Conservation (phyloP, 2,113 vertebrate genomes). For the Paramormyrops kingsleyae region DNA sequence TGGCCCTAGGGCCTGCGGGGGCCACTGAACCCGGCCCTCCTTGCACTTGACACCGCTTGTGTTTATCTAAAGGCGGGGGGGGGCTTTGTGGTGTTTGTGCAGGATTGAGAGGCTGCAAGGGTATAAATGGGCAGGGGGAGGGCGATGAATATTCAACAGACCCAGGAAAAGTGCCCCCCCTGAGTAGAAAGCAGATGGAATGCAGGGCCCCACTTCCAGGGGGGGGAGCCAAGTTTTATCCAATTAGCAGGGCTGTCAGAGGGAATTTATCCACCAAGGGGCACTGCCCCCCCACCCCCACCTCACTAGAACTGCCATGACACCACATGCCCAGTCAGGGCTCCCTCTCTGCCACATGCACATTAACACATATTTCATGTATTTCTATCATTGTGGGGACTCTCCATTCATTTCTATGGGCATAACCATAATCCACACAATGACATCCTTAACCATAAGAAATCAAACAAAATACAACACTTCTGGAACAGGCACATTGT, state of each 20-base stretch:
- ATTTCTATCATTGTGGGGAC: neutral
- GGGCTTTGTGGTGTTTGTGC: conserved; percentile 72
- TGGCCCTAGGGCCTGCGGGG: conserved; percentile 73
- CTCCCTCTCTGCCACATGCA: conserved; percentile 49
- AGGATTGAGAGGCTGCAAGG: conserved; percentile 16
- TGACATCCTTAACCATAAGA: neutral
- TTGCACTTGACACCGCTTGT: conserved; percentile 99
- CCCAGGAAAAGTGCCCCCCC: conserved; percentile 55
- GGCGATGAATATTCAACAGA: conserved; percentile 91
- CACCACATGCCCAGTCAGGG: neutral
- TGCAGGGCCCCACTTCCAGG: conserved; percentile 72
- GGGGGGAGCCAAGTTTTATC: conserved; percentile 75
- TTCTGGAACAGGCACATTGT: neutral
- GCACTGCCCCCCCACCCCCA: conserved; percentile 36
- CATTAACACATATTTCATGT: neutral
- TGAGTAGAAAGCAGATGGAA: conserved; percentile 67
- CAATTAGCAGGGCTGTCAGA: conserved; percentile 99
- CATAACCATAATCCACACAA: neutral
- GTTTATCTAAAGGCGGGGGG: conserved; percentile 92
- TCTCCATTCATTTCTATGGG: neutral
- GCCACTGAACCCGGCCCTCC: conserved; percentile 81
- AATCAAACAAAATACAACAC: neutral
- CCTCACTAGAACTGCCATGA: conserved; percentile 39
- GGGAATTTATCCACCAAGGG: conserved; percentile 86
- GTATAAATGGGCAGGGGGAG: conserved; percentile 27